Conservation (phyloP, 2,797 vertebrate genomes). For the Acrossocheilus wenchowensis region DNA sequence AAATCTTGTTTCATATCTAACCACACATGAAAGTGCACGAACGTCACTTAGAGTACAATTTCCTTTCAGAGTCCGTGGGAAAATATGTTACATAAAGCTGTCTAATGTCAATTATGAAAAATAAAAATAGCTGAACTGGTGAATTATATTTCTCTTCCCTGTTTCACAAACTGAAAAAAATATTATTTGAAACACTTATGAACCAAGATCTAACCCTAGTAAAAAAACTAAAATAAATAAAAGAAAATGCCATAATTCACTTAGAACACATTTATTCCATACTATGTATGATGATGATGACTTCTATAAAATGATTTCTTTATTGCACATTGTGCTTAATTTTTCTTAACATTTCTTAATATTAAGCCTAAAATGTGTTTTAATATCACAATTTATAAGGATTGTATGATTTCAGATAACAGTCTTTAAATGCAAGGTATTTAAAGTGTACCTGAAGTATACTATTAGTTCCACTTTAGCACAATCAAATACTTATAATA, state of each 20-base stretch:
- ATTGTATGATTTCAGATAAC: background rate
- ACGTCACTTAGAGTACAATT: constrained; percentile 1
- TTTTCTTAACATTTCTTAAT: background rate
- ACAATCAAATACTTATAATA: too few relatives aligned
- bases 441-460: background rate
- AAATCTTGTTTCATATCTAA: constrained; percentile 25
- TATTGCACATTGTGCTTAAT: background rate
- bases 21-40: constrained; percentile 12
- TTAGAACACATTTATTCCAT: background rate
- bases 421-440: background rate
- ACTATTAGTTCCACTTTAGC: background rate
- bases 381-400: background rate
- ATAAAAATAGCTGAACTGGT: background rate
- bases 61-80: background rate
- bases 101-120: background rate
- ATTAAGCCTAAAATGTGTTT: background rate
- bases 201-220: constrained; percentile 6
- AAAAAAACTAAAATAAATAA: background rate
- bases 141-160: constrained; percentile 5
- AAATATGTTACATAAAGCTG: constrained; percentile 1
- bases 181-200: background rate
- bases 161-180: background rate
- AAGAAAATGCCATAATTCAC: background rate
- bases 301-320: background rate
- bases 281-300: background rate